Conservation (phyloP, 2,113 vertebrate genomes). For the Mesoclemmys tuberculata region DNA sequence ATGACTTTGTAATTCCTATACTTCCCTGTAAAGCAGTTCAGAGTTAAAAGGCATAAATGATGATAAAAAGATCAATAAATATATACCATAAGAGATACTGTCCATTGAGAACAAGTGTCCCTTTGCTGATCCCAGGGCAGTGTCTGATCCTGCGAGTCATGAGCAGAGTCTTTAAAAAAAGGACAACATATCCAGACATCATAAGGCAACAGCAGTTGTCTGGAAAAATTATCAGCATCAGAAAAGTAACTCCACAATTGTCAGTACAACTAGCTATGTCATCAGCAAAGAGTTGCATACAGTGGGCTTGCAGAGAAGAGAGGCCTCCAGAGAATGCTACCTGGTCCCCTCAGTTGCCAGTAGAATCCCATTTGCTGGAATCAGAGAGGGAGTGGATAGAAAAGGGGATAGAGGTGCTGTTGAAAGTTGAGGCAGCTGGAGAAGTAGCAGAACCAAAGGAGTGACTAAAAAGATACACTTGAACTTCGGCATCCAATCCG, state of each 20-base stretch:
- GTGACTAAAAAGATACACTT: background rate
- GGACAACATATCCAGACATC: too few relatives aligned
- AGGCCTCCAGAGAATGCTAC: background rate
- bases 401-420: background rate
- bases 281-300: fast-evolving
- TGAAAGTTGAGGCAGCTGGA: background rate
- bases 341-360: background rate
- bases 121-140: too few relatives aligned
- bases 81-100: too few relatives aligned
- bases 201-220: background rate
- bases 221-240: constrained; percentile 38
- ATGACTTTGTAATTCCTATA: too few relatives aligned
- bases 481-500: background rate
- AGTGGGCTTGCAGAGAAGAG: background rate
- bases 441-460: background rate
- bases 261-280: background rate
- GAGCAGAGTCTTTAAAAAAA: too few relatives aligned
- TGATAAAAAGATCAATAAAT: too few relatives aligned
- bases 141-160: too few relatives aligned
- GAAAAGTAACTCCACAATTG: background rate
- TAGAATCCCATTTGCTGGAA: background rate
- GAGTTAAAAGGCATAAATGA: too few relatives aligned
- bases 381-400: background rate
- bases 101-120: too few relatives aligned
- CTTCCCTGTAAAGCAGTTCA: too few relatives aligned